Evolutionary conservation across 1,140 invertebrate genomes (phyloP).

Genomic region (Ooceraea biroi): DNA sequence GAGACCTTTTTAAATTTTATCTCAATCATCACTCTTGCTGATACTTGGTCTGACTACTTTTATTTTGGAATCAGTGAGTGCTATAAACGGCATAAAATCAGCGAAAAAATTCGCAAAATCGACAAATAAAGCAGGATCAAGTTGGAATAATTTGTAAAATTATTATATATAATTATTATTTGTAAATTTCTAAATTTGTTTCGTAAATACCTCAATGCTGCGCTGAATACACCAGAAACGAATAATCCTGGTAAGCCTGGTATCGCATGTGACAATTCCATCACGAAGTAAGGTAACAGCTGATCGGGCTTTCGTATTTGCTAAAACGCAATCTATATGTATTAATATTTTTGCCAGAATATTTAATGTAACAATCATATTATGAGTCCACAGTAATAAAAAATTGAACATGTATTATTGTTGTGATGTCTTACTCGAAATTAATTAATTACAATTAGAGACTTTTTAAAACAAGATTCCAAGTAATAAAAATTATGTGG

Average conservation of each 20-base stretch:
- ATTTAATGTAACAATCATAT: too few relatives aligned
- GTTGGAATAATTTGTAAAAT: too few relatives aligned
- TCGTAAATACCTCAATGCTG: constrained; percentile 88
- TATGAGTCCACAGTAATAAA: too few relatives aligned
- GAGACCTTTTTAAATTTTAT: not conserved
- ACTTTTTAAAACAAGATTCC: too few relatives aligned
- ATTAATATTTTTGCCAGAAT: not conserved
- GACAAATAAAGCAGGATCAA: too few relatives aligned
- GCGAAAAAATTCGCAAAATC: not conserved
- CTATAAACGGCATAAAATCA: not conserved
- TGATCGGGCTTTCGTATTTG: constrained; percentile 89
- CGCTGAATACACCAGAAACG: constrained; percentile 91
- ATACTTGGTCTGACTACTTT: constrained; percentile 6
- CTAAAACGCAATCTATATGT: constrained; percentile 72
- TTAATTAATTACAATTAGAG: too few relatives aligned
- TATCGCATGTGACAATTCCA: constrained; percentile 89
- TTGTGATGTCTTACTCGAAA: too few relatives aligned
- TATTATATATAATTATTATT: too few relatives aligned
- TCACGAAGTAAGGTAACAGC: constrained; percentile 90
- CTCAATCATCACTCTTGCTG: not conserved
- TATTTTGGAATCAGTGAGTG: not conserved
- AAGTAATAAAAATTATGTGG: too few relatives aligned
- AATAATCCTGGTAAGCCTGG: constrained; percentile 92
- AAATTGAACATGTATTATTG: too few relatives aligned
- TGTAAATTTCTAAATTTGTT: too few relatives aligned